A percentile compares a stretch with the other conserved stretches of the same genome.
Conservation (phyloP, 92 coral and sea anemone species). For the Siderastrea radians region DNA sequence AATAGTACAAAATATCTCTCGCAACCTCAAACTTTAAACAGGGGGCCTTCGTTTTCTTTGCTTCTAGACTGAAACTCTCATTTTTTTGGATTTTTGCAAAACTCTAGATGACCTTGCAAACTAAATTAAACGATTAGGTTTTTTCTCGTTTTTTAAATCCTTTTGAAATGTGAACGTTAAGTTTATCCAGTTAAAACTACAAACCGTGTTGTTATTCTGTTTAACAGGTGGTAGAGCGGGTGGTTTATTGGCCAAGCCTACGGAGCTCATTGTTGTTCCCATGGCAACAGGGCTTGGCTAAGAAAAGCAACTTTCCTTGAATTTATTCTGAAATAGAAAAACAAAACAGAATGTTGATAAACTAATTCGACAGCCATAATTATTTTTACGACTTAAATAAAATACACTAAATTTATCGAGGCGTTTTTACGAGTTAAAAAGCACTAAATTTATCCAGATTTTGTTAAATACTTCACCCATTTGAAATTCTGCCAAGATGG, state of each 20-base stretch:
- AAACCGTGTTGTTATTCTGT: constrained; percentile 79
- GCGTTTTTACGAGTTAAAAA: too few species aligned
- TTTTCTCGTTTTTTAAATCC: too few species aligned
- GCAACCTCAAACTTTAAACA: too few species aligned
- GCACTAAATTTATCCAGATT: too few species aligned
- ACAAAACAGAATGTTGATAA: background rate
- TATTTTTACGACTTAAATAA: background rate
- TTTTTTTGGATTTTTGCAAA: too few species aligned
- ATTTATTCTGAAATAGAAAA: background rate
- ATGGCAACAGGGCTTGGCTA: constrained; percentile 55
- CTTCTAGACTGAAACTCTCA: too few species aligned
- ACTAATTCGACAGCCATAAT: background rate
- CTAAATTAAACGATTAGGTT: too few species aligned
- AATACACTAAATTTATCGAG: background rate
- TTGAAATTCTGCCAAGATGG: background rate
- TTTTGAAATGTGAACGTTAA: background rate
- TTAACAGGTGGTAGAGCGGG: constrained; percentile 96
- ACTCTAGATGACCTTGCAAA: too few species aligned
- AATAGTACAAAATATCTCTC: too few species aligned
- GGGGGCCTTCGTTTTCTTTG: too few species aligned
- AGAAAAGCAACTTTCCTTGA: background rate
- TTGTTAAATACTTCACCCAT: background rate
- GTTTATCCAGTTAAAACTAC: constrained; percentile 6
- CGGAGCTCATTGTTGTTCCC: constrained; percentile 90
- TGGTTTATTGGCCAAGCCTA: constrained; percentile 88